Conservation (phyloP, 2,113 vertebrate genomes). For the Sus scrofa region DNA sequence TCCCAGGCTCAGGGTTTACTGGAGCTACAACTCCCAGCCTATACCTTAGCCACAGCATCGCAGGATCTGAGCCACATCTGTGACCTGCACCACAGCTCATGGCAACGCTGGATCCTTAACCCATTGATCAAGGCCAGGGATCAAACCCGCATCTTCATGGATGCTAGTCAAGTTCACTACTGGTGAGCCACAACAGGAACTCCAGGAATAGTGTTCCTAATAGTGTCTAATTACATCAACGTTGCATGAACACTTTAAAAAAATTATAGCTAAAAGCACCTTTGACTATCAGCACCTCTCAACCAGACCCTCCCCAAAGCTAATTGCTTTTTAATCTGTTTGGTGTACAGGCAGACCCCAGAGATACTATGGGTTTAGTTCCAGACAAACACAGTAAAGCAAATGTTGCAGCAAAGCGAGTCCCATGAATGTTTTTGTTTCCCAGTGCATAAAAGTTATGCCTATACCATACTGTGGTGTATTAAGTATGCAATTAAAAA, state of each 20-base stretch:
- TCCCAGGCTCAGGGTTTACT: too few species aligned
- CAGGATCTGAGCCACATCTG: too few species aligned
- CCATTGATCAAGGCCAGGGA: too few species aligned
- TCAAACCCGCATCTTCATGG: too few species aligned
- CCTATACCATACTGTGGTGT: background rate
- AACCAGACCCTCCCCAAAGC: background rate
- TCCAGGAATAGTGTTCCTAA: background rate
- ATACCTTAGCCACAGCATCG: too few species aligned
- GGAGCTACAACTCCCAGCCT: too few species aligned
- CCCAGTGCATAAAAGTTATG: background rate
- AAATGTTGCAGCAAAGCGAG: background rate
- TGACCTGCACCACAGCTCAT: too few species aligned
- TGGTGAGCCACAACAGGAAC: too few species aligned
- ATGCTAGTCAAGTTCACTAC: too few species aligned
- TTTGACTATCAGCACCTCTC: background rate
- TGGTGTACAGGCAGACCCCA: background rate
- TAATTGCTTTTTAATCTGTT: background rate
- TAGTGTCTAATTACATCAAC: background rate
- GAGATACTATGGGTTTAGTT: background rate
- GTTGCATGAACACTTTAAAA: background rate
- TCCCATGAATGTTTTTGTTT: background rate
- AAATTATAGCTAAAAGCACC: background rate
- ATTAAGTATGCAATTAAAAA: background rate
- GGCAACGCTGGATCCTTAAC: too few species aligned
- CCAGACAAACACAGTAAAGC: background rate